A percentile compares a stretch with the other conserved stretches of the same genome.
Evolutionary conservation across 2,888 invertebrate species (phyloP).

Genomic region (Leucoma salicis): DNA sequence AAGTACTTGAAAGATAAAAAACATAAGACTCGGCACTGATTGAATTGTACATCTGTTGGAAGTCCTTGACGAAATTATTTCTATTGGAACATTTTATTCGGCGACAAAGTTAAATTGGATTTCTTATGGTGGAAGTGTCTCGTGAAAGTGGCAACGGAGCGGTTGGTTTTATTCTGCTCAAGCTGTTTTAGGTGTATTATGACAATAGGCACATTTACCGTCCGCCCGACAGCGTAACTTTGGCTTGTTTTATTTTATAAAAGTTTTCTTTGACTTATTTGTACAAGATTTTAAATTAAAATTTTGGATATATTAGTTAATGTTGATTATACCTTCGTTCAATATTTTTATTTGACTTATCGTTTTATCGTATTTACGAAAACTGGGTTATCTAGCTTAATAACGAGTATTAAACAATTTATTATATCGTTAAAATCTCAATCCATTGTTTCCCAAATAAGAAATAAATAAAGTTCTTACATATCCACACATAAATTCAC

Average conservation of each 20-base stretch:
- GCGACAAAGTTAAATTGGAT: constrained; percentile 80
- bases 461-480: too few species aligned
- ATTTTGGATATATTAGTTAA: too few species aligned
- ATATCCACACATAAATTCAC: too few species aligned
- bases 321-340: too few species aligned
- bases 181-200: constrained; percentile 62
- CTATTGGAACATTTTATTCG: constrained; percentile 78
- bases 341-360: not conserved
- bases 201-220: constrained; percentile 57
- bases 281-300: constrained; percentile 9
- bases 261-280: constrained; percentile 6
- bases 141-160: constrained; percentile 59
- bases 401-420: too few species aligned
- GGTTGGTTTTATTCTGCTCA: constrained; percentile 61
- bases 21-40: constrained; percentile 63
- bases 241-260: constrained; percentile 34
- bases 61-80: constrained; percentile 79
- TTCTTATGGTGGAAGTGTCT: constrained; percentile 75
- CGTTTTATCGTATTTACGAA: too few species aligned
- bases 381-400: too few species aligned
- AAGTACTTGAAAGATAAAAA: constrained; percentile 56
- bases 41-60: constrained; percentile 77
- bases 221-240: constrained; percentile 31
- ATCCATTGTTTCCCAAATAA: too few species aligned
- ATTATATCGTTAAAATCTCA: too few species aligned